These are phyloP conservation scores for Melozone crissalis DNA, from an alignment of 2,113 vertebrate genomes.

Conservation along the genomic window DNA sequence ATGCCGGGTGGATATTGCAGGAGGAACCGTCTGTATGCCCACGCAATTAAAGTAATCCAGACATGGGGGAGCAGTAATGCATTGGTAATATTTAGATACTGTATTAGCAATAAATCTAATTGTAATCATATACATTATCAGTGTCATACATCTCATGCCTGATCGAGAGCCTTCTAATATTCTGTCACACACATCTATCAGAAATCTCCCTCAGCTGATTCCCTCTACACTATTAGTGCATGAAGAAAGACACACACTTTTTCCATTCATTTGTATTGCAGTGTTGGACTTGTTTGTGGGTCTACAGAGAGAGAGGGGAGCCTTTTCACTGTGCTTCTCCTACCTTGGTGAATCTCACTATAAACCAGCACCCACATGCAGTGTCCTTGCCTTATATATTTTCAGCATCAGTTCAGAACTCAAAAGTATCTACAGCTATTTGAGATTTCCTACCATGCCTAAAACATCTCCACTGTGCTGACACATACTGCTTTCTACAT, in stretches of 20 bases:
- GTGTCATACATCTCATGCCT: not conserved
- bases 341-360: not conserved
- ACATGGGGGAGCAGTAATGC: not conserved
- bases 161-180: not conserved
- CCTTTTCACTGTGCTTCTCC: not conserved
- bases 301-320: not conserved
- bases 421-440: not conserved
- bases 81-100: not conserved
- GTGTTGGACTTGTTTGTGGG: not conserved
- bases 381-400: not conserved
- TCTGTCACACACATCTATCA: not conserved
- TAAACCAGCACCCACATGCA: not conserved
- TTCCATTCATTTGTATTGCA: not conserved
- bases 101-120: not conserved
- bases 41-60: accelerated
- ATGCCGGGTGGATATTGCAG: not conserved
- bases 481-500: not conserved
- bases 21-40: not conserved
- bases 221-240: not conserved
- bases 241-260: not conserved
- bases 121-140: accelerated
- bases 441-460: not conserved
- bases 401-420: not conserved
- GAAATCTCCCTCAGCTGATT: not conserved
- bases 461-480: not conserved